A percentile compares a stretch with the other conserved stretches of the same genome.
These are phyloP conservation scores for Gymnopithys bicolor DNA, from an alignment of 2,797 vertebrate species.

Conservation along the genomic window DNA sequence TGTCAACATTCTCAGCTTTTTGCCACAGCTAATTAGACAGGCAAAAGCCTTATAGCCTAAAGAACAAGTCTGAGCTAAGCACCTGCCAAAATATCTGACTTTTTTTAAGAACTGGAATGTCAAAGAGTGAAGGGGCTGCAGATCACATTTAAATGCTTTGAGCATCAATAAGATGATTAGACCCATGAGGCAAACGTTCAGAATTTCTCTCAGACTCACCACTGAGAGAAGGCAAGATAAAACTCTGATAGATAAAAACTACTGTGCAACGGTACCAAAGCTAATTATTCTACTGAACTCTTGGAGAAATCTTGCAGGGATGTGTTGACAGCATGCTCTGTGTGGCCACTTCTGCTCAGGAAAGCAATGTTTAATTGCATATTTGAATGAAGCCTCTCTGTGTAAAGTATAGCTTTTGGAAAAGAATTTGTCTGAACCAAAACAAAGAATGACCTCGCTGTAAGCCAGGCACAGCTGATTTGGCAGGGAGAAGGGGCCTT, in stretches of 20 bases:
- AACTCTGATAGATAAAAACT: slow-evolving; percentile 62
- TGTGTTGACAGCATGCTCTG: slow-evolving; percentile 57
- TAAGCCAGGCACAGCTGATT: background rate
- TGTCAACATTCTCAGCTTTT: slow-evolving; percentile 69
- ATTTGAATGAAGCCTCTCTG: slow-evolving; percentile 28
- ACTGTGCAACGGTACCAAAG: slow-evolving; percentile 59
- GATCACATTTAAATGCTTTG: slow-evolving; percentile 72
- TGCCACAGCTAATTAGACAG: slow-evolving; percentile 76
- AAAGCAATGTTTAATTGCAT: slow-evolving; percentile 65
- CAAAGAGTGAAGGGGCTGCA: slow-evolving; percentile 69
- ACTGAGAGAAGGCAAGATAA: slow-evolving; percentile 70
- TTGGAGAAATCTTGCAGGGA: slow-evolving; percentile 64
- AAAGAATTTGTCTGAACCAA: background rate
- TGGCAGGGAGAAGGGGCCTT: background rate
- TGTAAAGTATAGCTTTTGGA: background rate
- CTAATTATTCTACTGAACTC: slow-evolving; percentile 75
- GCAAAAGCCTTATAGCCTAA: slow-evolving; percentile 67
- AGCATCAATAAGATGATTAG: slow-evolving; percentile 72
- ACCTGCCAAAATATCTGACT: slow-evolving; percentile 70
- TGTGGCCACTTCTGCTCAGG: slow-evolving; percentile 51
- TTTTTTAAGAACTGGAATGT: slow-evolving; percentile 65
- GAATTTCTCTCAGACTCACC: slow-evolving; percentile 68
- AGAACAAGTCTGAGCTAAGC: slow-evolving; percentile 66
- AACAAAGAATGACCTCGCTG: background rate
- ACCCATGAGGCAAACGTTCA: slow-evolving; percentile 68